These are phyloP conservation scores for Xenotilapia longispinis DNA, from an alignment of 2,113 vertebrate species.

Conservation along the genomic window DNA sequence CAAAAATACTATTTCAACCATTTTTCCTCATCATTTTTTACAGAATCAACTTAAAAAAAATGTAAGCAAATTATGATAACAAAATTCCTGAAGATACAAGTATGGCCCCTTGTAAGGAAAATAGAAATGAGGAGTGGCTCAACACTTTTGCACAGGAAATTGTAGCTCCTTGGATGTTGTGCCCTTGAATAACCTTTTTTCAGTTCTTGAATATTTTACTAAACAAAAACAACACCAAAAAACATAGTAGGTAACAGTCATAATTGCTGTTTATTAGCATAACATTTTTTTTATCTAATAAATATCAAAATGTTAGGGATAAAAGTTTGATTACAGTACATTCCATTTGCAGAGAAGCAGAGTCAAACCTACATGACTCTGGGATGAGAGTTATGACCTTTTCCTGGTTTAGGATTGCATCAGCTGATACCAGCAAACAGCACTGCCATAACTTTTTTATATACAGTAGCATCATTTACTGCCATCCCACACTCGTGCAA, in stretches of 20 bases:
- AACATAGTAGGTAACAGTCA: conserved; percentile 29
- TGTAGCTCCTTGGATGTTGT: not conserved
- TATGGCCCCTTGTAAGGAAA: not conserved
- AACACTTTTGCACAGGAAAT: not conserved
- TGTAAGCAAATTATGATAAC: not conserved
- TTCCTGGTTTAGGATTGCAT: conserved; percentile 43
- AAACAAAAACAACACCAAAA: not conserved
- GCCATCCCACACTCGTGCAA: conserved; percentile 25
- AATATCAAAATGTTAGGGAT: conserved; percentile 58
- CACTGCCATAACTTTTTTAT: not conserved
- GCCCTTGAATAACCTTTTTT: not conserved
- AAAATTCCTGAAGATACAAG: not conserved
- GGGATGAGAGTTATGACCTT: conserved; percentile 8
- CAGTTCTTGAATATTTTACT: not conserved
- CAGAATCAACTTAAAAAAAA: not conserved
- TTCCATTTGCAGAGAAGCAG: conserved; percentile 59
- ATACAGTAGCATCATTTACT: conserved; percentile 1
- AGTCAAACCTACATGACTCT: conserved; percentile 24
- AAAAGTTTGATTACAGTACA: conserved; percentile 62
- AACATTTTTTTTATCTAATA: conserved; percentile 56
- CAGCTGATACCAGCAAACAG: conserved; percentile 22
- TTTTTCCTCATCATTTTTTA: not conserved
- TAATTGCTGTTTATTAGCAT: conserved; percentile 68
- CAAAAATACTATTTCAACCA: not conserved
- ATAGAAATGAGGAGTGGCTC: not conserved